Evolutionary conservation across 2,113 vertebrate genomes (phyloP).

Genomic region (Phalacrocorax carbo): DNA sequence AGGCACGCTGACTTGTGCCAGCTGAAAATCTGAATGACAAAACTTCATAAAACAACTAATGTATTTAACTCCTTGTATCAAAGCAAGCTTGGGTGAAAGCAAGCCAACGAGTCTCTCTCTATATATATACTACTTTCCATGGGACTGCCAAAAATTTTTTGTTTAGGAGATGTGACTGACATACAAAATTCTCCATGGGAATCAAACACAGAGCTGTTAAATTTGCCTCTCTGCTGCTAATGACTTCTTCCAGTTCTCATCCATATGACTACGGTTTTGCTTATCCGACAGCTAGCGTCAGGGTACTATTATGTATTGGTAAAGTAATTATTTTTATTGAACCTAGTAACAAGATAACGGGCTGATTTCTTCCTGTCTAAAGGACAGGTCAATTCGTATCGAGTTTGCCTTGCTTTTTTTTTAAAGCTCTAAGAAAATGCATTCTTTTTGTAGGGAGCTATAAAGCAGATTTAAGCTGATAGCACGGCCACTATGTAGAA

Average conservation of each 20-base stretch:
- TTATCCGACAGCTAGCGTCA: background rate
- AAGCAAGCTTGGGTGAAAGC: background rate
- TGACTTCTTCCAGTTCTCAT: background rate
- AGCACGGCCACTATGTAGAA: background rate
- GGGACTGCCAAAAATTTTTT: background rate
- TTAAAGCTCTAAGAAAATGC: background rate
- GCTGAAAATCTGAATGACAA: background rate
- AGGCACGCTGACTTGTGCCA: background rate
- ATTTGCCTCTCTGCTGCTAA: background rate
- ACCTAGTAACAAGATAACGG: background rate
- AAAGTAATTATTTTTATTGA: slow-evolving; percentile 26
- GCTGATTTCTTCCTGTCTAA: background rate
- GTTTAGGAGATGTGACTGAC: slow-evolving; percentile 10
- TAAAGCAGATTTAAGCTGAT: background rate
- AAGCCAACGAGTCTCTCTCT: background rate
- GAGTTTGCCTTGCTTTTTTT: background rate
- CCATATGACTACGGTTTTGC: background rate
- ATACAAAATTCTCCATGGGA: background rate
- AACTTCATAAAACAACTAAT: background rate
- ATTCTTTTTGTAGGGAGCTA: background rate
- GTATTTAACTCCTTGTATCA: background rate
- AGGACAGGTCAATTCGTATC: background rate
- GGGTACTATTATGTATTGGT: background rate
- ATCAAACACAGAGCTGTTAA: background rate
- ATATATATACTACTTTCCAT: background rate